Evolutionary conservation across 2,888 invertebrate species (phyloP).

Genomic region (Sepioteuthis lessoniana): DNA sequence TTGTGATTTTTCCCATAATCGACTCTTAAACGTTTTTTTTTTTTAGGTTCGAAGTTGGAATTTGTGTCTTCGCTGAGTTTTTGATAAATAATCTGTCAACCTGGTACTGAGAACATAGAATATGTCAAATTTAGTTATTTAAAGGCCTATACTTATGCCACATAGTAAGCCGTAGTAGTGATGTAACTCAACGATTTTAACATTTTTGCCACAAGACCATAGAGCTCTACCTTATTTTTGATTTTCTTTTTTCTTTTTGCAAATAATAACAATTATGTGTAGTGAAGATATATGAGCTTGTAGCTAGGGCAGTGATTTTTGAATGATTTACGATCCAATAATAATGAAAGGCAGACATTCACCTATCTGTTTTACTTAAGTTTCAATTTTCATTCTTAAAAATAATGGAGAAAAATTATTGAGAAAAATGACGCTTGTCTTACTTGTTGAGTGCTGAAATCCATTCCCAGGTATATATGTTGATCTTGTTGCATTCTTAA

Average conservation of each 20-base stretch:
- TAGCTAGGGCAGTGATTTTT: background rate
- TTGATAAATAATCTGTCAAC: background rate
- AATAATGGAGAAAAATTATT: background rate
- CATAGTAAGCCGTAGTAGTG: background rate
- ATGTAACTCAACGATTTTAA: background rate
- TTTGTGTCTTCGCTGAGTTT: background rate
- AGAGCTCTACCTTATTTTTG: background rate
- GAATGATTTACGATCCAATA: too few species aligned
- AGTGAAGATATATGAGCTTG: background rate
- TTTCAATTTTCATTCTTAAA: background rate
- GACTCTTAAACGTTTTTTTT: too few species aligned
- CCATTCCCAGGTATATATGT: background rate
- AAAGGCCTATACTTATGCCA: background rate
- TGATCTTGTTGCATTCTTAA: background rate
- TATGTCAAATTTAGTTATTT: background rate
- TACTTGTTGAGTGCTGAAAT: constrained; percentile 45
- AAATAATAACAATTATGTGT: background rate
- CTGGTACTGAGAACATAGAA: background rate
- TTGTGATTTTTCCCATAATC: background rate
- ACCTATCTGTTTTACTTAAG: too few species aligned
- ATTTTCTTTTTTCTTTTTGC: background rate
- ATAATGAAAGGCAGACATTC: too few species aligned
- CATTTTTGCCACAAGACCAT: background rate
- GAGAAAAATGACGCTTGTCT: background rate
- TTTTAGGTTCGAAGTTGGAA: background rate